Percentiles rank a stretch among this genome's conserved stretches.
Evolutionary conservation across 2,888 invertebrate genomes (phyloP).

Genomic region (Periphyllus acericola): DNA sequence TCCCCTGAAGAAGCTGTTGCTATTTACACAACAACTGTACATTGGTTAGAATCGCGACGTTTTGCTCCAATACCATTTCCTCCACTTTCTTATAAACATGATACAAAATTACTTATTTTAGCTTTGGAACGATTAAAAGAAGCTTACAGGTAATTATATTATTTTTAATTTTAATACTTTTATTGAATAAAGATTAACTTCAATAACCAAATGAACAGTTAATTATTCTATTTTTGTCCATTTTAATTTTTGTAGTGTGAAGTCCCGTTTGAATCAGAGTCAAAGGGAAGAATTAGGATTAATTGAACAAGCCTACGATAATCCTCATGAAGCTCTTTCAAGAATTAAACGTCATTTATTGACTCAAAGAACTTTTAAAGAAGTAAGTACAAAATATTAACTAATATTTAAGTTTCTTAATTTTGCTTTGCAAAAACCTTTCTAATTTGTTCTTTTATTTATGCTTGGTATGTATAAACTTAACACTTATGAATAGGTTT

Average conservation of each 20-base stretch:
- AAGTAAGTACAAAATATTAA: conserved; percentile 71
- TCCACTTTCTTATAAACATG: conserved; percentile 98
- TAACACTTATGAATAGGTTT: background rate
- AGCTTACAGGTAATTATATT: conserved; percentile 78
- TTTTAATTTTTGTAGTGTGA: conserved; percentile 77
- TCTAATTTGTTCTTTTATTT: background rate
- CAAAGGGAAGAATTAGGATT: conserved; percentile 98
- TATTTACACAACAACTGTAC: conserved; percentile 99
- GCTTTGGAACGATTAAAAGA: conserved; percentile 96
- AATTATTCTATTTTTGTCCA: background rate
- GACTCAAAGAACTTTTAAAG: conserved; percentile 98
- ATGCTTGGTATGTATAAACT: too few species aligned
- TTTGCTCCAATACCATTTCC: conserved; percentile 99
- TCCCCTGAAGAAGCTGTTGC: conserved; percentile 99
- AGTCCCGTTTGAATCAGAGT: conserved; percentile 96
- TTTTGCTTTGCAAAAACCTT: too few species aligned
- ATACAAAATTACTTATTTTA: conserved; percentile 96
- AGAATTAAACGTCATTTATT: conserved; percentile 98
- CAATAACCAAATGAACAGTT: background rate
- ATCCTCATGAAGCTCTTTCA: conserved; percentile 98
- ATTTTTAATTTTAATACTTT: conserved; percentile 9
- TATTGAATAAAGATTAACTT: background rate
- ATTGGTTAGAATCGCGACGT: conserved; percentile 97
- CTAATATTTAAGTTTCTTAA: background rate
- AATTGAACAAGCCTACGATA: conserved; percentile 99